These are phyloP conservation scores for Idaea aversata DNA, from an alignment of 2,888 invertebrate species.

Conservation along the genomic window DNA sequence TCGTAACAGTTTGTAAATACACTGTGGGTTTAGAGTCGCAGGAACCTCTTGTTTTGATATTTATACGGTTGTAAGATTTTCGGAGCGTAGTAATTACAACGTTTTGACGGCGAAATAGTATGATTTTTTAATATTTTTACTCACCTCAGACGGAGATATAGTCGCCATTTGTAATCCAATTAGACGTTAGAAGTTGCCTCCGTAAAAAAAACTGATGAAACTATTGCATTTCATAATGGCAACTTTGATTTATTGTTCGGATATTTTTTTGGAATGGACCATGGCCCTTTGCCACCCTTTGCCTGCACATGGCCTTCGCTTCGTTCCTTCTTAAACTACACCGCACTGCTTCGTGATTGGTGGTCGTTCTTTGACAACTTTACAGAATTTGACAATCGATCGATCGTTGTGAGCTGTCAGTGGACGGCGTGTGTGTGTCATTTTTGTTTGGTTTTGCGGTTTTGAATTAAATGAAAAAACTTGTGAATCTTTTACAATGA, in stretches of 20 bases:
- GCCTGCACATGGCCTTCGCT: too few species aligned
- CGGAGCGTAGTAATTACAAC: slow-evolving; percentile 5
- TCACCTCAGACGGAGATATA: slow-evolving; percentile 88
- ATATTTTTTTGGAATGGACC: too few species aligned
- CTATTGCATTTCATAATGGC: not conserved
- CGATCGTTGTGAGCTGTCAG: not conserved
- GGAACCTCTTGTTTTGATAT: slow-evolving; percentile 8
- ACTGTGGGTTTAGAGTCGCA: not conserved
- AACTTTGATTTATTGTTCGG: too few species aligned
- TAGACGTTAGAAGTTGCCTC: slow-evolving; percentile 65
- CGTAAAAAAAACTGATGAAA: slow-evolving; percentile 25
- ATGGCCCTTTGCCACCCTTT: too few species aligned
- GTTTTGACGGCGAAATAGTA: slow-evolving; percentile 2
- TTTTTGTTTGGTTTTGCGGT: not conserved
- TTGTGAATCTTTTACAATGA: not conserved
- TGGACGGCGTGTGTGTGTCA: not conserved
- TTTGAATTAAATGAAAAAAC: not conserved
- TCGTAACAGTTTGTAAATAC: slow-evolving; percentile 15
- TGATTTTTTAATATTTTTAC: slow-evolving; percentile 61
- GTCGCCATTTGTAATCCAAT: slow-evolving; percentile 84
- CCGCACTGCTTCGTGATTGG: too few species aligned
- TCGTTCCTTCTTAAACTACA: too few species aligned
- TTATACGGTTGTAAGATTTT: slow-evolving; percentile 7
- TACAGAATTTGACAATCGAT: not conserved
- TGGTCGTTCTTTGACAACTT: not conserved